Evolutionary conservation across 1,140 invertebrate species (phyloP).

Genomic region (Sipha flava): DNA sequence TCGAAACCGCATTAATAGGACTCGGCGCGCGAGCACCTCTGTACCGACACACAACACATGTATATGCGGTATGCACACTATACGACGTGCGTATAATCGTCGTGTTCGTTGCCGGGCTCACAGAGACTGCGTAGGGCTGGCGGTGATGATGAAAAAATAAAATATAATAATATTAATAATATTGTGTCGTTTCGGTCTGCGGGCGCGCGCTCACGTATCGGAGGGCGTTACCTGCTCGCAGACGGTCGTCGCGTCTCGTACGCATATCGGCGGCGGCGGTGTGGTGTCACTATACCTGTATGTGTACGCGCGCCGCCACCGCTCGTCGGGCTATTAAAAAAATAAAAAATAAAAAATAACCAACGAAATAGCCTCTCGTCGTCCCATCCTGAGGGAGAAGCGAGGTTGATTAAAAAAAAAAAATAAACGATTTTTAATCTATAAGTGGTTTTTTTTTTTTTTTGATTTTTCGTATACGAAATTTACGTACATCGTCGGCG

Average conservation of each 20-base stretch:
- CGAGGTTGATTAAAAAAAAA: constrained; percentile 14
- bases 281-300: constrained; percentile 7
- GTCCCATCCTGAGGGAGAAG: not conserved
- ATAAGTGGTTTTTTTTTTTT: not conserved
- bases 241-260: not conserved
- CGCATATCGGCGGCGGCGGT: not conserved
- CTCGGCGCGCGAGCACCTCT: not conserved
- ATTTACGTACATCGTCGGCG: not conserved
- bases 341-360: no score
- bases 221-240: not conserved
- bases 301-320: not conserved
- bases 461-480: not conserved
- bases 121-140: not conserved
- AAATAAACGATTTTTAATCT: constrained; percentile 32
- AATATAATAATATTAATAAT: constrained; percentile 26
- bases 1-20: constrained; percentile 31
- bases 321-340: not conserved
- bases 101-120: constrained; percentile 2
- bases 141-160: not conserved
- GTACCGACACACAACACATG: not conserved
- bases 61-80: not conserved
- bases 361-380: not conserved
- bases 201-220: not conserved
- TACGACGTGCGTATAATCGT: not conserved
- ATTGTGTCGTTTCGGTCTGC: constrained; percentile 26